Evolutionary conservation across 2,888 invertebrate genomes (phyloP).

Genomic region (Amphipoea lucens): DNA sequence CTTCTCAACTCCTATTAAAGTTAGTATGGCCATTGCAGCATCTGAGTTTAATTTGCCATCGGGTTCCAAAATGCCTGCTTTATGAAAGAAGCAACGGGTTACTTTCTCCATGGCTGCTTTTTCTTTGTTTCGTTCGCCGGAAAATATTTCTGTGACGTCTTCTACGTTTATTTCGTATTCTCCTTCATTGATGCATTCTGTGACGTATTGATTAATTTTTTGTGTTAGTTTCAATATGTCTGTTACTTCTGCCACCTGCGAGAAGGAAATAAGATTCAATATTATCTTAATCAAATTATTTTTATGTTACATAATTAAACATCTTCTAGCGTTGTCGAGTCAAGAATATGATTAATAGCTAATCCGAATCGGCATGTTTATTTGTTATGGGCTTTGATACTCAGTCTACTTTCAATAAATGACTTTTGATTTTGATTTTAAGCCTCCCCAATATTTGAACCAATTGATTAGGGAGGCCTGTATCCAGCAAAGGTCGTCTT

Average conservation of each 20-base stretch:
- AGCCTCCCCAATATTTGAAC: neutral
- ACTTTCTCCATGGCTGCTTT: neutral
- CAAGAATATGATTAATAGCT: neutral
- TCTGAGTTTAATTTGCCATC: conserved; percentile 32
- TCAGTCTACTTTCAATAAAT: no score
- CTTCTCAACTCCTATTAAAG: conserved; percentile 27
- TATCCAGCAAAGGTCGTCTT: no score
- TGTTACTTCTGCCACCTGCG: conserved; percentile 10
- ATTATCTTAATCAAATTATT: neutral
- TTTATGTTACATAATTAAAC: no score
- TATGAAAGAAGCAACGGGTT: conserved; percentile 37
- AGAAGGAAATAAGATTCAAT: neutral
- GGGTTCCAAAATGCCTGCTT: conserved; percentile 26
- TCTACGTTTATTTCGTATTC: neutral
- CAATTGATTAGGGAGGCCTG: no score
- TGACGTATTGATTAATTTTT: conserved; percentile 10
- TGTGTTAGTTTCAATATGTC: conserved; percentile 3
- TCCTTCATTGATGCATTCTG: conserved; percentile 22
- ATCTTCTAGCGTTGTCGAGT: neutral
- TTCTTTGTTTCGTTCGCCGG: neutral
- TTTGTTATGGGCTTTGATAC: neutral
- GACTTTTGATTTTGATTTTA: no score
- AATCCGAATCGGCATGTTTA: neutral
- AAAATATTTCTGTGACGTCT: neutral
- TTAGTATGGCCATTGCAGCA: conserved; percentile 20